A percentile compares a stretch with the other conserved stretches of the same genome.
Conservation (phyloP, 2,113 vertebrate genomes). For the Dicrurus megarhynchus region DNA sequence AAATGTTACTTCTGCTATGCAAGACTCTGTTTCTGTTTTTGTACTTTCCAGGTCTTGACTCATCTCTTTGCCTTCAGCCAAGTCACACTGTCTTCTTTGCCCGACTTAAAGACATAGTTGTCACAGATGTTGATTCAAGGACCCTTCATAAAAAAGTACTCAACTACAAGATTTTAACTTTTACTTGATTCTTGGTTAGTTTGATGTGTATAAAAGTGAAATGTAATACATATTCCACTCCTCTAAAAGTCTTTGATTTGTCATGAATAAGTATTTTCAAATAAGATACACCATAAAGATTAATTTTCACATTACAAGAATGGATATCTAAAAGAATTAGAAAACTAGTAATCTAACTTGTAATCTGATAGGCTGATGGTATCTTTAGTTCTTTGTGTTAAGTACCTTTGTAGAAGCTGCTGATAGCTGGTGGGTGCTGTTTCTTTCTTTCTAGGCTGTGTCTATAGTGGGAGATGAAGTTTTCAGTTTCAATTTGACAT, state of each 20-base stretch:
- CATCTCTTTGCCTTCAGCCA: conserved; percentile 82
- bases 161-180: background rate
- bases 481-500: conserved; percentile 87
- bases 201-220: background rate
- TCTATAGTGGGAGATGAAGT: conserved; percentile 95
- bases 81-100: conserved; percentile 84
- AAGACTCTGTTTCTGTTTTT: background rate
- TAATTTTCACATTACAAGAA: background rate
- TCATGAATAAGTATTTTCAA: background rate
- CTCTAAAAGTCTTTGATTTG: background rate
- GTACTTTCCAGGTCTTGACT: conserved; percentile 83
- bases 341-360: background rate
- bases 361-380: background rate
- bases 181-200: background rate
- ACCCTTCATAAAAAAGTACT: conserved; percentile 90
- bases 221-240: background rate
- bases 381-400: background rate
- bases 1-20: background rate
- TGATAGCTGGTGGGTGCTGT: background rate
- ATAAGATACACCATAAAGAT: background rate
- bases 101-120: conserved; percentile 87
- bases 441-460: conserved; percentile 80
- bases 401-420: background rate
- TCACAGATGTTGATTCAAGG: conserved; percentile 84
- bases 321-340: background rate